Evolutionary conservation across 53 echinoderm and acorn worm species (phyloP).

Genomic region (Zoroaster sp.): DNA sequence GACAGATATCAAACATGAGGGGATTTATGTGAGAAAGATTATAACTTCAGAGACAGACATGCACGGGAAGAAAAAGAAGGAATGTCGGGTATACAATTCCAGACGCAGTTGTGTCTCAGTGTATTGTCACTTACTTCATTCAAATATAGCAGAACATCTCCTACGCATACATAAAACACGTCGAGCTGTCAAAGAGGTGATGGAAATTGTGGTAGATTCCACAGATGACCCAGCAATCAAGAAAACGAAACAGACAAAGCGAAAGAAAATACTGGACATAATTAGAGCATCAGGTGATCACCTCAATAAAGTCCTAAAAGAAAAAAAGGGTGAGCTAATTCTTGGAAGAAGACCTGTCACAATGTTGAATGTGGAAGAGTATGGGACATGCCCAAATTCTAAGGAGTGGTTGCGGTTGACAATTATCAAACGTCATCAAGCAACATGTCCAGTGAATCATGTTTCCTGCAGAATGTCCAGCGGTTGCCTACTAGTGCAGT

Average conservation of each 20-base stretch:
- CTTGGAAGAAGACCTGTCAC: conserved; percentile 8
- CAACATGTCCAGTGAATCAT: conserved; percentile 19
- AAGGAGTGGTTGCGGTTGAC: conserved; percentile 54
- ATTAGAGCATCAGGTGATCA: conserved; percentile 55
- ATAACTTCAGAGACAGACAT: conserved; percentile 26
- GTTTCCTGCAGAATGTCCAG: neutral
- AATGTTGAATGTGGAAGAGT: conserved; percentile 7
- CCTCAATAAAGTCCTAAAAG: conserved; percentile 49
- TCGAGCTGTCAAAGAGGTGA: neutral
- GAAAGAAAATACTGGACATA: conserved; percentile 14
- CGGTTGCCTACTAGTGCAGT: conserved; percentile 42
- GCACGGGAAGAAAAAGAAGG: conserved; percentile 46
- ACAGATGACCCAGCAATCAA: neutral
- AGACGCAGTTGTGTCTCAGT: conserved; percentile 52
- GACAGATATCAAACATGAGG: neutral
- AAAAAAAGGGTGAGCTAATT: conserved; percentile 48
- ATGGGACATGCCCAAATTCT: conserved; percentile 62
- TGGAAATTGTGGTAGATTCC: neutral
- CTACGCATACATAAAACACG: neutral
- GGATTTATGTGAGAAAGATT: conserved; percentile 7
- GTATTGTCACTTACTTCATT: conserved; percentile 30
- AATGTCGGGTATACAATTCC: conserved; percentile 44
- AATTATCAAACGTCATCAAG: conserved; percentile 45
- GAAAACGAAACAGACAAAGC: neutral
- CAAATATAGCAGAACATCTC: neutral